Evolutionary conservation across 2,113 vertebrate species (phyloP).

Genomic region (Camelus dromedarius): DNA sequence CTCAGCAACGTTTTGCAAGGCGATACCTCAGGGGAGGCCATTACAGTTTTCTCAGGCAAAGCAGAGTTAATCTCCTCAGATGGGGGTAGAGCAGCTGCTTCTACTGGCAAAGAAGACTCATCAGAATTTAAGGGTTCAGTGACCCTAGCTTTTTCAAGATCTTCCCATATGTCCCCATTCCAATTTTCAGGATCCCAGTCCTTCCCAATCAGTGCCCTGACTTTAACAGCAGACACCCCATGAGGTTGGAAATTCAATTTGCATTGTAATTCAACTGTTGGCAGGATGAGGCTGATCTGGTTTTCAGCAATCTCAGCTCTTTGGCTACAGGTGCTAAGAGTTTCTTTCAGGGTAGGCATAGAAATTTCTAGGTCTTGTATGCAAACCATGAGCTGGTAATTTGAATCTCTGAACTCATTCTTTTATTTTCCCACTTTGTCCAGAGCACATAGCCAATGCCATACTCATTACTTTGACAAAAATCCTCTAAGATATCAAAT

Average conservation of each 20-base stretch:
- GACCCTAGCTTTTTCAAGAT: not conserved
- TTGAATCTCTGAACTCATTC: not conserved
- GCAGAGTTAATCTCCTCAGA: not conserved
- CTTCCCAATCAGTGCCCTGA: not conserved
- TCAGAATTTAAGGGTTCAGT: not conserved
- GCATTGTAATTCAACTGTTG: not conserved
- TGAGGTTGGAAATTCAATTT: constrained; percentile 52
- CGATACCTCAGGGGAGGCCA: not conserved
- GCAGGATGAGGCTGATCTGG: not conserved
- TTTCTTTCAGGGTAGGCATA: not conserved
- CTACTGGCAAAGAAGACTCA: not conserved
- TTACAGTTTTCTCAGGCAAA: not conserved
- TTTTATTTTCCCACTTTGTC: not conserved
- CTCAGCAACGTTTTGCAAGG: not conserved
- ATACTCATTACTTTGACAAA: not conserved
- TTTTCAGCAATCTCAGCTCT: constrained; percentile 2
- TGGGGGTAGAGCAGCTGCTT: not conserved
- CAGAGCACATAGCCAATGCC: not conserved
- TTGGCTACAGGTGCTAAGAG: not conserved
- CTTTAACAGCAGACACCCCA: not conserved
- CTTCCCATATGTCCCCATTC: constrained; percentile 15
- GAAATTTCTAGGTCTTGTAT: not conserved
- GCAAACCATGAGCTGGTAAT: not conserved
- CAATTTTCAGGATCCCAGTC: not conserved
- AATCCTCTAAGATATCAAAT: not conserved